Evolutionary conservation across 2,797 vertebrate species (phyloP).

Genomic region (Premnoplex brunnescens): DNA sequence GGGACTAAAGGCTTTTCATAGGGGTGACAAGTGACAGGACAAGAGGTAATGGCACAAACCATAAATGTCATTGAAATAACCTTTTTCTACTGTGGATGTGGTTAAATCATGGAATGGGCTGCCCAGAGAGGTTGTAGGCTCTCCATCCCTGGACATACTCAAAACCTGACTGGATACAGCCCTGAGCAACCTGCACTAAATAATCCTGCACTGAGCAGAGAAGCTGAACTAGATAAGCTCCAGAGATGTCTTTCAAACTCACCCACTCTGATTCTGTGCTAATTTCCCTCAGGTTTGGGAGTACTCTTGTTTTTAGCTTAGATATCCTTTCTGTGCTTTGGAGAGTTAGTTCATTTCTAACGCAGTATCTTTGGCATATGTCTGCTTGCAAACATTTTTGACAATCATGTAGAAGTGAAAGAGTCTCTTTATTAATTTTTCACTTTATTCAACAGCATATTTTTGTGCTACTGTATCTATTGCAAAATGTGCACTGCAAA

Average conservation of each 20-base stretch:
- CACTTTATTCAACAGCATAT: neutral
- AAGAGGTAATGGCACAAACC: neutral
- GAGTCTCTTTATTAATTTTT: neutral
- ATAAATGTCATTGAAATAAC: neutral
- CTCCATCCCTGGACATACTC: neutral
- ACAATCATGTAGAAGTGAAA: neutral
- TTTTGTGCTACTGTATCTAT: neutral
- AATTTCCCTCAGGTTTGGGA: neutral
- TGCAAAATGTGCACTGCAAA: neutral
- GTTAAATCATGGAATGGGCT: neutral
- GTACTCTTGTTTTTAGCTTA: neutral
- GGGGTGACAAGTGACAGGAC: neutral
- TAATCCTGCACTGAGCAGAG: neutral
- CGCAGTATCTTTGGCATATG: neutral
- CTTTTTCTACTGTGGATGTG: neutral
- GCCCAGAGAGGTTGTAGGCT: neutral
- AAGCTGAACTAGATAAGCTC: neutral
- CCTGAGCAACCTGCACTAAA: neutral
- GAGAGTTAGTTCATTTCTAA: neutral
- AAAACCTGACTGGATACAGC: neutral
- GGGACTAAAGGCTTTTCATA: neutral
- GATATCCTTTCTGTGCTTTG: neutral
- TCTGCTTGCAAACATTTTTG: neutral
- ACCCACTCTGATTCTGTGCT: neutral
- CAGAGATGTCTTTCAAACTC: neutral